A percentile compares a stretch with the other conserved stretches of the same genome.
Conservation (phyloP, 2,113 vertebrate genomes). For the Progne subis region DNA sequence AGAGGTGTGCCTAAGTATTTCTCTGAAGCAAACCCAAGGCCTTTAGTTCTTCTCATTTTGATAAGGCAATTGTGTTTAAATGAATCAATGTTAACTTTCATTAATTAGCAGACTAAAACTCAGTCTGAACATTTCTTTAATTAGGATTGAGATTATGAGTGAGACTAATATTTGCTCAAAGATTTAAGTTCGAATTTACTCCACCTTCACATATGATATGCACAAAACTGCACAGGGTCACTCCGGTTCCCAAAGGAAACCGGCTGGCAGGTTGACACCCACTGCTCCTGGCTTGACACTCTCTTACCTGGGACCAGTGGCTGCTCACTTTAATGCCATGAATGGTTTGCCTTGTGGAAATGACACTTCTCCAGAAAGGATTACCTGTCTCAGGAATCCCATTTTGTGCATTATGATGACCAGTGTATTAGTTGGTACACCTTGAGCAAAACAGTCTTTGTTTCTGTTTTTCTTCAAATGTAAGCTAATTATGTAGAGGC, state of each 20-base stretch:
- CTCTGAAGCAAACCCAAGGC: background rate
- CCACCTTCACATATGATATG: background rate
- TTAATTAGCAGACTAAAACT: background rate
- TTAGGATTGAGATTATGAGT: background rate
- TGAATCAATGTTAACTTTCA: background rate
- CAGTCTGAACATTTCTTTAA: background rate
- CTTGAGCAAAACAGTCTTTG: background rate
- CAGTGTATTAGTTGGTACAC: background rate
- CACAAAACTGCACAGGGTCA: fast-evolving
- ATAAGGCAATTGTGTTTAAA: background rate
- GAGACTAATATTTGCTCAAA: background rate
- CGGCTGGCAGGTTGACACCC: background rate
- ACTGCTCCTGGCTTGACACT: background rate
- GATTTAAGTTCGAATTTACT: background rate
- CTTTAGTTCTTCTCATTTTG: background rate
- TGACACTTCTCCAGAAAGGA: background rate
- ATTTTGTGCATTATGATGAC: background rate
- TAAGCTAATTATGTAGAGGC: background rate
- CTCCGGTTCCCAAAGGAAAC: background rate
- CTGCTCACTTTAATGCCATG: background rate
- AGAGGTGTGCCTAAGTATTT: background rate
- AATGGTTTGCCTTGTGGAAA: background rate
- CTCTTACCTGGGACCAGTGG: fast-evolving
- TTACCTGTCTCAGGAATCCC: background rate
- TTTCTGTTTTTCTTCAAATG: background rate